Evolutionary conservation across 2,888 invertebrate genomes (phyloP).

Genomic region (Camptogramma bilineatum): DNA sequence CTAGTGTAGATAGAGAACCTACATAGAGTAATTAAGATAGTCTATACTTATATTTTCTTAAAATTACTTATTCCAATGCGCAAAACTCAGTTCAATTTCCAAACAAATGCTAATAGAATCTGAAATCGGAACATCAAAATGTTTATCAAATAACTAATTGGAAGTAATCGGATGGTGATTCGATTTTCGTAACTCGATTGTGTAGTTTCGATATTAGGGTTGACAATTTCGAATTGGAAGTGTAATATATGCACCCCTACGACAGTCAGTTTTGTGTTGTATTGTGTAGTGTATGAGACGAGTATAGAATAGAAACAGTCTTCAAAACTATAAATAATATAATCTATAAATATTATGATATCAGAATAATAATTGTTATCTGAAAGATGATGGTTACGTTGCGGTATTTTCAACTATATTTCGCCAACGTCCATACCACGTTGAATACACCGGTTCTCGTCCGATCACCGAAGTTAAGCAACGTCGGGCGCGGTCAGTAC

Average conservation of each 20-base stretch:
- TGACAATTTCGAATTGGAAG: slow-evolving; percentile 82
- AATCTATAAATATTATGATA: neutral
- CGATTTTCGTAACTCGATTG: slow-evolving; percentile 72
- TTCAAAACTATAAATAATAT: neutral
- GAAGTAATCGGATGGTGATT: slow-evolving; percentile 75
- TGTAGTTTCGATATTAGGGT: slow-evolving; percentile 71
- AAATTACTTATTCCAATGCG: too few species aligned
- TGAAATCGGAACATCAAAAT: slow-evolving; percentile 39
- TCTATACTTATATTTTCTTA: too few species aligned
- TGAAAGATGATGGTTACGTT: neutral
- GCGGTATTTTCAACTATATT: neutral
- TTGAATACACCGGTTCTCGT: slow-evolving; percentile 66
- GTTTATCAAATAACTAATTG: slow-evolving; percentile 78
- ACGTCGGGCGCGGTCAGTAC: slow-evolving; percentile 79
- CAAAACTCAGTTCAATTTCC: neutral
- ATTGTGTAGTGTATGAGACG: slow-evolving; percentile 8
- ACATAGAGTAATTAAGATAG: too few species aligned
- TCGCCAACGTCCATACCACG: slow-evolving; percentile 45
- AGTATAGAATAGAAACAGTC: neutral
- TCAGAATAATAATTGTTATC: too few species aligned
- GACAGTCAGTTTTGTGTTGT: slow-evolving; percentile 46
- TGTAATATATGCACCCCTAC: slow-evolving; percentile 79
- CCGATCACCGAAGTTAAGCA: slow-evolving; percentile 81
- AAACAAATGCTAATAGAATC: slow-evolving; percentile 41
- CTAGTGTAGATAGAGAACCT: too few species aligned